Evolutionary conservation across 2,888 invertebrate species (phyloP), one percentile per base, ranked within the genome.

Genomic region (Scrobipalpa atriplicella): DNA sequence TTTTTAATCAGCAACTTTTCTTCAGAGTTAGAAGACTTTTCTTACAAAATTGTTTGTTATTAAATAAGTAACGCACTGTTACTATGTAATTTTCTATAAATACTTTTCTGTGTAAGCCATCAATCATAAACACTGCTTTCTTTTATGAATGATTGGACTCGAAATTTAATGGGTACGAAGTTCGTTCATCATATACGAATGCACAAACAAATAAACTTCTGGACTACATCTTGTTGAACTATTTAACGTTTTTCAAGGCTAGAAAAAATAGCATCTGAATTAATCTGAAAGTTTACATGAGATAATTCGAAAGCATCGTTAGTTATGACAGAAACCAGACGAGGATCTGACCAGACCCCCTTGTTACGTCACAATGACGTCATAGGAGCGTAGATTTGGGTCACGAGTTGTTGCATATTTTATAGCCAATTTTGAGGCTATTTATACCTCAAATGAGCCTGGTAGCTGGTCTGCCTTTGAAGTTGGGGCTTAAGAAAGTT

Each of bases 391-490:
- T 56, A 56, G 21, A 90, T 89, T 88, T 86, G 81, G 90, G 90
- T 90, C 90, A 90, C 81, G 78, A 80, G 84, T 83, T 84, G 84
- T 83, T 86, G 84, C 82, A 81, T 82, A 81, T 84, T 86, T 84
- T 86, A 89, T 82, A 85, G 82, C 85, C 83, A 82, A 86, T 85
- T 87, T 86, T 83, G 77, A 76, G 69, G 82, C 83, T 87, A 86
- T 87, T 84, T 81, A 80, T 76, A 75, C 68, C 62, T 47, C 43
- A 63, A 68, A 58, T 60, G 65, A 29, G 10, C 13, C 62, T 54
- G 38, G 62, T 64, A 9, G 16, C 11, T 16, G 1, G 29, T 18
- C 16, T 16, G 21, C 13, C 64, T 64, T 64, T 56, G 56, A 64
- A 56, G 41, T 41, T 41, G 29, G 29, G 47, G 11, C 43, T 13